Base-by-base conservation (phyloP, 2,888 invertebrate species). In the Tachystola acroxantha region DNA sequence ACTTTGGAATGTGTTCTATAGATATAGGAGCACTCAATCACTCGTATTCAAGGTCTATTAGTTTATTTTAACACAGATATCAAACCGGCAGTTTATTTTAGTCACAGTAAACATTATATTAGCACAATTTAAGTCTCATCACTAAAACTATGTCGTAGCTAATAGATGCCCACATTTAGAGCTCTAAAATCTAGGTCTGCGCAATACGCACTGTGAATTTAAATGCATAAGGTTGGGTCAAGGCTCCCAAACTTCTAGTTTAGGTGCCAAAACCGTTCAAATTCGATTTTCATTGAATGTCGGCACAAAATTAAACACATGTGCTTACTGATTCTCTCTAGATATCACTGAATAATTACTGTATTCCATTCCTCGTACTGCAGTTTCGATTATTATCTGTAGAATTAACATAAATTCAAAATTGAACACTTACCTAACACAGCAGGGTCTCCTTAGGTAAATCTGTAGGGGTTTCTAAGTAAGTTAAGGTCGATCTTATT, bases 201-300 rank as follows among this genome's bases (percentile, higher is more conserved):
- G 62, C 64, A 63, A 34, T 53, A 49, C 55, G 58, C 50, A 56
- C 48, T 50, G 33, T 46, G 59, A 64, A 69, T 69, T 54, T 49
- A 67, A 68, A 69, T 70, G 64, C 59, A 45, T 48, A 41, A 16
- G 48, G 61, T 51, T 64, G 70, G 80, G 79, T 79, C 80, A 79
- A 79, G 77, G 76, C 53, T 46, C 45, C 43, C 48, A 59, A 56
- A 56, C 53, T 48, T 63, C 60, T 67, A 73, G 73, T 77, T 70
- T 57, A 55, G 51, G 56, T 44, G 26, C 34, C 24, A 20, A 30
- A 22, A 24, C 9, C 24, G n/a, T 24, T n/a, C n/a, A n/a, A n/a
- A 24, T 24, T 7, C 6, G 24, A 24, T 4, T n/a, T 24, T 24
- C n/a, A 4, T n/a, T 24, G n/a, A 24, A 24, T 24, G n/a, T 6